Conservation (phyloP, 2,888 invertebrate species). For the Harpalus rufipes region DNA sequence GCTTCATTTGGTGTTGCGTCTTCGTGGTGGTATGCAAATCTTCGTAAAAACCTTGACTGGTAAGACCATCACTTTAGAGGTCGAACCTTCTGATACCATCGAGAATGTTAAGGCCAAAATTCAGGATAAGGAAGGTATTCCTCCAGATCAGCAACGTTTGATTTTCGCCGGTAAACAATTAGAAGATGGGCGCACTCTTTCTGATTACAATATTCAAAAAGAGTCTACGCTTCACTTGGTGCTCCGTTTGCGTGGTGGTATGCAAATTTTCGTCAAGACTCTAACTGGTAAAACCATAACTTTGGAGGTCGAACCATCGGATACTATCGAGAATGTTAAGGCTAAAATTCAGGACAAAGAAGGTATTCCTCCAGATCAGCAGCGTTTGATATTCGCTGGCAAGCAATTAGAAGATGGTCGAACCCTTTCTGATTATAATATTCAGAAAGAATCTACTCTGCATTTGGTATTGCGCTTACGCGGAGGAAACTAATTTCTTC, state of each 20-base stretch:
- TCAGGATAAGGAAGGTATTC: conserved; percentile 89
- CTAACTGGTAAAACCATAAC: conserved; percentile 80
- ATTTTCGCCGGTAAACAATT: conserved; percentile 93
- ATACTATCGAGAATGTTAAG: conserved; percentile 83
- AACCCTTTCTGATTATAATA: conserved; percentile 87
- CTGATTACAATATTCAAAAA: conserved; percentile 94
- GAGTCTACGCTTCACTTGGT: conserved; percentile 96
- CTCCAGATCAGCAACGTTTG: conserved; percentile 91
- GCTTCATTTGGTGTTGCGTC: conserved; percentile 80
- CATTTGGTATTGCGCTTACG: conserved; percentile 86
- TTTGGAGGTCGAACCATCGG: conserved; percentile 80
- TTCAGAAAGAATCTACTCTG: conserved; percentile 95
- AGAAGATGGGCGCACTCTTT: conserved; percentile 76
- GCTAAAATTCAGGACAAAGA: conserved; percentile 79
- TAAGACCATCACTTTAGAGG: conserved; percentile 80
- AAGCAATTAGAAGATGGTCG: conserved; percentile 82
- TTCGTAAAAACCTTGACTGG: conserved; percentile 81
- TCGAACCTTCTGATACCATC: conserved; percentile 81
- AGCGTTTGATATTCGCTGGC: conserved; percentile 91
- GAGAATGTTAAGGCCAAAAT: conserved; percentile 81
- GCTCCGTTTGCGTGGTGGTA: conserved; percentile 86
- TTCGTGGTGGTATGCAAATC: conserved; percentile 85
- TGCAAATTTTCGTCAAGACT: conserved; percentile 82
- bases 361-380: conserved; percentile 84
- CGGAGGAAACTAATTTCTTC: conserved; percentile 68